Evolutionary conservation across 2,888 invertebrate genomes (phyloP).

Genomic region (Ceratothoa steindachneri): DNA sequence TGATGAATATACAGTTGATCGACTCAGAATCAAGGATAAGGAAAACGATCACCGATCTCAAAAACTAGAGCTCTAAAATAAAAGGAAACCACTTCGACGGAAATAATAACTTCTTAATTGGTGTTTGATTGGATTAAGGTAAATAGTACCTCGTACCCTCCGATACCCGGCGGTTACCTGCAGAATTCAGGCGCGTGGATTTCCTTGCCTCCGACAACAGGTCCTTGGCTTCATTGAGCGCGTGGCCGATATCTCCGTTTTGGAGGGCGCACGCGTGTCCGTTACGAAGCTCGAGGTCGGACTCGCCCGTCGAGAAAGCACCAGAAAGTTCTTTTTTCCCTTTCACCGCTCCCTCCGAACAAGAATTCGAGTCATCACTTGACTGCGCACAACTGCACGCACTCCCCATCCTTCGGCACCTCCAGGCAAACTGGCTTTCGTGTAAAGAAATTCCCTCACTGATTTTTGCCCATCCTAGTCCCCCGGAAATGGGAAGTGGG

Average conservation of each 20-base stretch:
- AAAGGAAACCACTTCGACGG: no score
- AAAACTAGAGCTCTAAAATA: no score
- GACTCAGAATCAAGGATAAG: no score
- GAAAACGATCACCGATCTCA: no score
- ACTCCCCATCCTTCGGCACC: background rate
- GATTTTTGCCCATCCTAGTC: no score
- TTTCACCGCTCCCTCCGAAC: no score
- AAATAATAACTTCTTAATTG: no score
- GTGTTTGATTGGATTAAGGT: no score
- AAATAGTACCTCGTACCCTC: no score
- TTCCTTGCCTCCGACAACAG: background rate
- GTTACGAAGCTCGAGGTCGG: background rate
- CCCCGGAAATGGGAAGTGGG: no score
- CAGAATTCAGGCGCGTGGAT: background rate
- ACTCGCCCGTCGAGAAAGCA: background rate
- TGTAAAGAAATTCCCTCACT: background rate
- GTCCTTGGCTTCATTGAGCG: background rate
- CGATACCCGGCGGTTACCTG: slow-evolving; percentile 1
- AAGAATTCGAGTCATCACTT: background rate
- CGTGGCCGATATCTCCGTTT: slow-evolving; percentile 3
- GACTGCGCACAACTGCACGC: slow-evolving; percentile 7
- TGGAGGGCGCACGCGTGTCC: background rate
- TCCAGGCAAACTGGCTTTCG: background rate
- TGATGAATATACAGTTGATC: no score
- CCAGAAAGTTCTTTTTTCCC: background rate